These are phyloP conservation scores for Belgica antarctica DNA, from an alignment of 2,888 invertebrate genomes.

Conservation along the genomic window DNA sequence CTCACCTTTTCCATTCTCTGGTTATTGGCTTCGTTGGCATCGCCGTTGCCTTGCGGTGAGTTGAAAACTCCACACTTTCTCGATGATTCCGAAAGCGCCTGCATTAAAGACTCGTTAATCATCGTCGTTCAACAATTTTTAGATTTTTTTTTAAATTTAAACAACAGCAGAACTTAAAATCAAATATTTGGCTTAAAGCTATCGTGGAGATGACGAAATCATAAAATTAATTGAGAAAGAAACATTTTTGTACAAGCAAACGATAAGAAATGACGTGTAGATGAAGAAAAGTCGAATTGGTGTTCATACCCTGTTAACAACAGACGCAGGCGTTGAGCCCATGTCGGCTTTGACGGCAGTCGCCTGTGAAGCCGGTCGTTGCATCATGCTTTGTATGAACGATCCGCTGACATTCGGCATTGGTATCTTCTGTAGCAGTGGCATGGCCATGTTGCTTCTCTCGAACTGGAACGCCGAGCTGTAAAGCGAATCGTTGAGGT, in stretches of 20 bases:
- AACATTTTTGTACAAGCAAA: not conserved
- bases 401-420: constrained; percentile 11
- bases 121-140: not conserved
- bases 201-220: not conserved
- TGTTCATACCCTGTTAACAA: constrained; percentile 14
- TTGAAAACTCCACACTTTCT: constrained; percentile 31
- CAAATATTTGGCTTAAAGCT: not conserved
- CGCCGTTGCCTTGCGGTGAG: not conserved
- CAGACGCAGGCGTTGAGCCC: constrained; percentile 49
- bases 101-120: constrained; percentile 3
- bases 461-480: constrained; percentile 35
- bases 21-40: not conserved
- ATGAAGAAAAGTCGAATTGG: not conserved
- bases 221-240: not conserved
- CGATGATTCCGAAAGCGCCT: constrained; percentile 42
- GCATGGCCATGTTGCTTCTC: not conserved
- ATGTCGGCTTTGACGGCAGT: constrained; percentile 53
- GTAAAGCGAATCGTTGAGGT: constrained; percentile 45
- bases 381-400: constrained; percentile 13
- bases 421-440: constrained; percentile 18
- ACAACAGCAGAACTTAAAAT: not conserved
- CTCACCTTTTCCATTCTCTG: not conserved
- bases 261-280: not conserved
- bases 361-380: constrained; percentile 50
- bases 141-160: not conserved